phyloP scores from a whole-genome alignment of 1,140 invertebrate species.

The Caenorhabditis brenneri region DNA sequence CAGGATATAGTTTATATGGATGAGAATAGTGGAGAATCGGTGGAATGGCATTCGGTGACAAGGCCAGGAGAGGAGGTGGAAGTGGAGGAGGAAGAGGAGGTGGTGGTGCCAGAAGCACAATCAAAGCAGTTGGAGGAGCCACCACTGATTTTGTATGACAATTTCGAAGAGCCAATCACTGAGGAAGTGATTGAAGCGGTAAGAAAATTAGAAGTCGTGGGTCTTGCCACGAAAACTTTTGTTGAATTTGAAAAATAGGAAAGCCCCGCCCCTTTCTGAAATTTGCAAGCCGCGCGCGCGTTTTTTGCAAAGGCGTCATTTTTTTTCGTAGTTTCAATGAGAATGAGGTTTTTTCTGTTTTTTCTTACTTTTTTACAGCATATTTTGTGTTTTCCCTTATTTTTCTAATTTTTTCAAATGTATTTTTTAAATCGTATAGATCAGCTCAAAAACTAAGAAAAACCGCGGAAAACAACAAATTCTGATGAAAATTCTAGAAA shows the following conservation, averaged over 20 bases:
- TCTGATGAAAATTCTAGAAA: too few relatives aligned
- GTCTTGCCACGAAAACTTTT: background rate
- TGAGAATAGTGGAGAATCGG: background rate
- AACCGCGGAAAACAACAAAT: too few relatives aligned
- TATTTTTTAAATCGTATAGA: too few relatives aligned
- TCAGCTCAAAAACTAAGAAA: too few relatives aligned
- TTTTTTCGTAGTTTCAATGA: too few relatives aligned
- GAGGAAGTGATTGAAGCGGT: slow-evolving; percentile 23
- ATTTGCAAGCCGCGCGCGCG: too few relatives aligned
- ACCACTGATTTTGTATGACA: background rate
- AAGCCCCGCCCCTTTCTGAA: too few relatives aligned
- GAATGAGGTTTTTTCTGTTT: too few relatives aligned
- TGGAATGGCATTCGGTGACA: background rate
- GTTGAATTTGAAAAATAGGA: too few relatives aligned
- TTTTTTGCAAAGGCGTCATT: too few relatives aligned
- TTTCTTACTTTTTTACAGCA: too few relatives aligned
- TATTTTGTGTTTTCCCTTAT: background rate
- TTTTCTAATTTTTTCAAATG: background rate
- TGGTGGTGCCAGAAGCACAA: too few relatives aligned
- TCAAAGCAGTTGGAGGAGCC: background rate
- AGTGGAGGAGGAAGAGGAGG: background rate
- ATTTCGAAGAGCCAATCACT: slow-evolving; percentile 8
- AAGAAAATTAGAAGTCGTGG: background rate
- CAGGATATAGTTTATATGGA: background rate
- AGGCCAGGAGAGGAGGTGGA: background rate